A percentile compares a stretch with the other conserved stretches of the same genome.
phyloP scores from a whole-genome alignment of 2,113 vertebrate genomes.

The Dolichallabes microphthalmus region DNA sequence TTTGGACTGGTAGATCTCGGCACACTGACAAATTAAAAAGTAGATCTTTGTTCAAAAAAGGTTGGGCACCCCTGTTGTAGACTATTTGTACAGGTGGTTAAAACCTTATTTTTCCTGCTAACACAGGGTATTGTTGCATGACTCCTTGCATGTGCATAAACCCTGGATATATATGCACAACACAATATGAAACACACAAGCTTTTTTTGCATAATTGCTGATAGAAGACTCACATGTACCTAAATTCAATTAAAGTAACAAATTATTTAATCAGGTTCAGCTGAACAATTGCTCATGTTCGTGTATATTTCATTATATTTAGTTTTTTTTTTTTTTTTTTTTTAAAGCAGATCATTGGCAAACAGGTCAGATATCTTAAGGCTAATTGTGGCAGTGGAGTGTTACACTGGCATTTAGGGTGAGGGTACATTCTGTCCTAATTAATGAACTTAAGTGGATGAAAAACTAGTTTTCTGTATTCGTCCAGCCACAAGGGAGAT shows the following conservation, averaged over 20 bases:
- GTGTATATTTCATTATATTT: background rate
- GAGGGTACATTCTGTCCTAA: background rate
- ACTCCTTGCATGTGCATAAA: background rate
- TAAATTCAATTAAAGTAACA: background rate
- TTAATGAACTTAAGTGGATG: background rate
- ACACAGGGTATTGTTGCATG: background rate
- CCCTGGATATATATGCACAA: background rate
- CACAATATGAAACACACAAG: background rate
- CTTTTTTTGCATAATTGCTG: background rate
- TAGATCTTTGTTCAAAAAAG: no score
- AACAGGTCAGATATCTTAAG: background rate
- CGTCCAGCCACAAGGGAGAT: constrained; percentile 33
- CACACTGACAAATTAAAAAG: no score
- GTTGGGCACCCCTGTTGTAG: no score
- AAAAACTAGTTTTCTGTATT: constrained; percentile 33
- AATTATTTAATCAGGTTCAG: background rate
- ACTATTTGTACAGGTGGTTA: background rate
- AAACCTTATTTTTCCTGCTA: background rate
- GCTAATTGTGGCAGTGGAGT: background rate
- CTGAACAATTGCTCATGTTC: background rate
- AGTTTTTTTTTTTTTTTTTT: no score
- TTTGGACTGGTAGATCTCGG: no score
- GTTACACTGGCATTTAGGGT: background rate
- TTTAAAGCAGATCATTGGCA: background rate
- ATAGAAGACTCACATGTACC: background rate